Base-by-base conservation (phyloP, 2,888 invertebrate genomes). In the Phorcus lineatus region DNA sequence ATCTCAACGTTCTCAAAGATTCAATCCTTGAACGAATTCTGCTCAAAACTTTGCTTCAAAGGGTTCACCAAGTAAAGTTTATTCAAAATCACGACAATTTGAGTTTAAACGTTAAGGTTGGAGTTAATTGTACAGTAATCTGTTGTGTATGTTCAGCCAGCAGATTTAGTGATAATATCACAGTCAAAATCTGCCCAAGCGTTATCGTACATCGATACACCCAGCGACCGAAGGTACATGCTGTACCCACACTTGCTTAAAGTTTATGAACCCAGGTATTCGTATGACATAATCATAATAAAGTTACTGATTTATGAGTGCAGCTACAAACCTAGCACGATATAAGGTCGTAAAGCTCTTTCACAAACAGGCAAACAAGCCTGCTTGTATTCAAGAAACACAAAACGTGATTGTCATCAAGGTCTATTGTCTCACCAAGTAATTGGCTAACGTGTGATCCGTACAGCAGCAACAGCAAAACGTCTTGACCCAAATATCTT, bases 401-500 rank as follows among this genome's bases (percentile, higher is more conserved):
- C 70, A 70, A 36, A 31, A 70, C 70, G 70, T 70, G 70, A 31
- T 70, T 70, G 70, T 70, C 19, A 31, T 9, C 16, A 17, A 70
- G 40, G 17, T n/a, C 36, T 11, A 70, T 40, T 28, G 70, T 36
- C 70, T n/a, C 70, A 31, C 16, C 28, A 40, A 1, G 70, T 19
- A 36, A 70, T 70, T 70, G 40, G 31, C 31, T n/a, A 70, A 36
- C 28, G 36, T 36, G 36, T 31, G 36, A 70, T 31, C 70, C 70
- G 70, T 36, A 36, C 13, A 36, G 3, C 36, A 19, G 40, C 17
- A 70, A 19, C 40, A 40, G 36, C 36, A 36, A 70, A 70, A 70
- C 70, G 70, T 70, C 40, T 70, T 70, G 70, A 70, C 70, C 70
- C n/a, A 70, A 31, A 36, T 70, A 19, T 70, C 28, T 19, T 70